Evolutionary conservation across 1,140 invertebrate genomes (phyloP).

Genomic region (Heliconius hewitsoni): DNA sequence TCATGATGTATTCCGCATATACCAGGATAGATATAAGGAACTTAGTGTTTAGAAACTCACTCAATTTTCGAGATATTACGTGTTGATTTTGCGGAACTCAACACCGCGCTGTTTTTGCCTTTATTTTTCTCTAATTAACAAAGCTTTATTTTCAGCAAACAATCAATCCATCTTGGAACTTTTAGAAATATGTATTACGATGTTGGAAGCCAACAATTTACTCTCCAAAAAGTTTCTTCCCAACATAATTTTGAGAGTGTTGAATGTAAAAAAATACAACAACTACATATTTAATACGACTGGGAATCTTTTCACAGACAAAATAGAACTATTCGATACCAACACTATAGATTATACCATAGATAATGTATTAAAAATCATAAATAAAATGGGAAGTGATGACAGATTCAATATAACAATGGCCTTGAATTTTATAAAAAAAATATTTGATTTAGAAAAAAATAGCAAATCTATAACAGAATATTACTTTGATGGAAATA

Average conservation of each 20-base stretch:
- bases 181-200: conserved; percentile 36
- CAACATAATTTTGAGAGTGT: conserved; percentile 26
- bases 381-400: background rate
- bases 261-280: conserved; percentile 16
- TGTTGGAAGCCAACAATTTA: conserved; percentile 41
- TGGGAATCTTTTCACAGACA: conserved; percentile 40
- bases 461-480: background rate
- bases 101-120: background rate
- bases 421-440: conserved; percentile 29
- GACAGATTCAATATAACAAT: background rate
- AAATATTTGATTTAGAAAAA: conserved; percentile 17
- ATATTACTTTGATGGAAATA: conserved; percentile 10
- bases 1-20: background rate
- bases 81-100: background rate
- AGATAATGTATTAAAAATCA: conserved; percentile 10
- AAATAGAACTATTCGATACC: conserved; percentile 41
- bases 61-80: background rate
- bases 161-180: conserved; percentile 39
- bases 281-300: conserved; percentile 33
- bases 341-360: conserved; percentile 3
- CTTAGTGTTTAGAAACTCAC: background rate
- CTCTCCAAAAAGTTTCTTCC: conserved; percentile 39
- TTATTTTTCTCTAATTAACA: too few species aligned
- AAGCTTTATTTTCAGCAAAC: conserved; percentile 28
- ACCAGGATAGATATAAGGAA: background rate